Conservation (phyloP, 2,797 vertebrate species). For the Tragelaphus eurycerus region DNA sequence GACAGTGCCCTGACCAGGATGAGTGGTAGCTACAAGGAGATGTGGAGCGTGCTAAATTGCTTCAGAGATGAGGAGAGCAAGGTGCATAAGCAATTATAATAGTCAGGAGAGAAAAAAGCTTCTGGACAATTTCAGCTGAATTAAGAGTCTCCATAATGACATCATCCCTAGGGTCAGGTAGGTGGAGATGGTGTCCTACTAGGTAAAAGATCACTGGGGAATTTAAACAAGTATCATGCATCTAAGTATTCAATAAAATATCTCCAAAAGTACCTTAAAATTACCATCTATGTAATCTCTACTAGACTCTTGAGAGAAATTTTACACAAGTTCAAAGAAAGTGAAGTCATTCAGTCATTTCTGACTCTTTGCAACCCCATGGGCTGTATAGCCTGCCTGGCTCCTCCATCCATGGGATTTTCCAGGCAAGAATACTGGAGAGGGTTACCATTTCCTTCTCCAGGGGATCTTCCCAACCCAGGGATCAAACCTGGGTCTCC, state of each 20-base stretch:
- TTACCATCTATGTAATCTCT: neutral
- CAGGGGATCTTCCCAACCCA: neutral
- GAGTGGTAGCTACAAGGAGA: neutral
- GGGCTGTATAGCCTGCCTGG: neutral
- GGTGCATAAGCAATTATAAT: neutral
- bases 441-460: neutral
- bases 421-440: neutral
- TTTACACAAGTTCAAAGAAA: neutral
- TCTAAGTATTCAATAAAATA: neutral
- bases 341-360: neutral
- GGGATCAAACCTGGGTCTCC: neutral
- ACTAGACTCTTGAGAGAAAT: neutral
- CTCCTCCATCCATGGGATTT: neutral
- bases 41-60: neutral
- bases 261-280: constrained; percentile 9
- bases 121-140: neutral
- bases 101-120: neutral
- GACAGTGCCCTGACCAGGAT: neutral
- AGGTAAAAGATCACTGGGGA: neutral
- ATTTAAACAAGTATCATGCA: neutral
- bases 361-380: neutral
- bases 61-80: neutral
- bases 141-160: neutral
- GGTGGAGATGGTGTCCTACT: neutral
- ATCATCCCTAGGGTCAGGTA: neutral